Percentiles rank a stretch among this genome's conserved stretches.
Conservation (phyloP, 2,113 vertebrate genomes). For the Brienomyrus longianalis region DNA sequence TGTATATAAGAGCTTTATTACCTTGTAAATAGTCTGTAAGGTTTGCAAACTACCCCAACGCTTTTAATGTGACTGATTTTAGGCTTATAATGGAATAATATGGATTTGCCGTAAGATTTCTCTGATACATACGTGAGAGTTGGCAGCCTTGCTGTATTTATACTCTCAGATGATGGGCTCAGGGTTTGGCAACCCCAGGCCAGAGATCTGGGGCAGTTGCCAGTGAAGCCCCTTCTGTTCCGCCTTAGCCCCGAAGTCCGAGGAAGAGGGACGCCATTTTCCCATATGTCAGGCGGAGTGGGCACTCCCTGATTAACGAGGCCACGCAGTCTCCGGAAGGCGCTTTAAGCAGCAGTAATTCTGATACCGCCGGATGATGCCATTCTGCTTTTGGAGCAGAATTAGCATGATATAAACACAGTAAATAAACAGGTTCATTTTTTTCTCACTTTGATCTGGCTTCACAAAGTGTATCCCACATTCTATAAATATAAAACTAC, state of each 20-base stretch:
- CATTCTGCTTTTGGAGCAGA: neutral
- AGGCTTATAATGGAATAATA: too few species aligned
- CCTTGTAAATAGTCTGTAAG: too few species aligned
- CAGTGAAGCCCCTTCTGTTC: neutral
- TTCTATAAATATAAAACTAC: neutral
- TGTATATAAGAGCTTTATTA: too few species aligned
- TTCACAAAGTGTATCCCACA: conserved; percentile 5
- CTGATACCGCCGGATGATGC: neutral
- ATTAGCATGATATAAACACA: conserved; percentile 3
- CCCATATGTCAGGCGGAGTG: neutral
- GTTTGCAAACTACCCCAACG: too few species aligned
- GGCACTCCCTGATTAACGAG: neutral
- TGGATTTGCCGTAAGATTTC: too few species aligned
- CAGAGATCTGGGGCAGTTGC: neutral
- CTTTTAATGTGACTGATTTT: too few species aligned
- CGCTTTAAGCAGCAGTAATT: neutral
- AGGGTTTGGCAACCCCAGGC: neutral
- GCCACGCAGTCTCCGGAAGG: neutral
- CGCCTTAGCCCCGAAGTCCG: neutral
- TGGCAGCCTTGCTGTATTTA: neutral
- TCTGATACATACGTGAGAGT: too few species aligned
- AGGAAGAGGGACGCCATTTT: neutral
- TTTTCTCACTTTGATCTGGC: neutral
- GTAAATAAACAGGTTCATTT: neutral
- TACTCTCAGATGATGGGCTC: neutral